A percentile compares a stretch with the other conserved stretches of the same genome.
phyloP scores from a whole-genome alignment of 2,113 vertebrate genomes.

The Gnathonemus echidnorhynchus region DNA sequence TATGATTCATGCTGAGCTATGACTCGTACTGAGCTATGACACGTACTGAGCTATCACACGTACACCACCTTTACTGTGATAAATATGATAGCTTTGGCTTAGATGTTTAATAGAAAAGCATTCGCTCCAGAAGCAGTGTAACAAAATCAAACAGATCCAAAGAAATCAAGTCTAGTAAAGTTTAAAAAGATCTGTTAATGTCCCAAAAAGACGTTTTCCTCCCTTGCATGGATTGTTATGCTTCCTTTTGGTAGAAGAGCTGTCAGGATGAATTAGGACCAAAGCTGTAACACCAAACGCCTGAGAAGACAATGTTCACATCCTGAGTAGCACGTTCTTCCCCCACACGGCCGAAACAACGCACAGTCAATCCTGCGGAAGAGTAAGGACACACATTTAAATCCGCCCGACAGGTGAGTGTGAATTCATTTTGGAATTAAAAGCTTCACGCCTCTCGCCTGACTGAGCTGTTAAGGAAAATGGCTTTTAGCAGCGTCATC shows the following conservation, averaged over 20 bases:
- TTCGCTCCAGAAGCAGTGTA: neutral
- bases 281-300: neutral
- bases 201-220: neutral
- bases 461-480: conserved; percentile 35
- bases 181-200: neutral
- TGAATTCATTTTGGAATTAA: conserved; percentile 29
- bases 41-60: neutral
- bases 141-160: neutral
- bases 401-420: conserved; percentile 2
- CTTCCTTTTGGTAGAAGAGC: neutral
- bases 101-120: neutral
- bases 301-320: neutral
- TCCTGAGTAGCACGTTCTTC: neutral
- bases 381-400: conserved; percentile 7
- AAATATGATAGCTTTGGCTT: neutral
- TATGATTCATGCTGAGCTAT: neutral
- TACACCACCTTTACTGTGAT: neutral
- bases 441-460: conserved; percentile 31
- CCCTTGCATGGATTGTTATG: neutral
- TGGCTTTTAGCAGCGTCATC: conserved; percentile 37
- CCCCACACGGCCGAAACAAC: neutral
- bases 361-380: conserved; percentile 22
- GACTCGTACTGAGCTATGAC: neutral
- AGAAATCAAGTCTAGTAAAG: neutral
- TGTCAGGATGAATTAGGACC: conserved; percentile 16